Percentiles rank a stretch among this genome's conserved stretches.
phyloP scores from a whole-genome alignment of 2,888 invertebrate species.

The Kryphioiulus occultus region DNA sequence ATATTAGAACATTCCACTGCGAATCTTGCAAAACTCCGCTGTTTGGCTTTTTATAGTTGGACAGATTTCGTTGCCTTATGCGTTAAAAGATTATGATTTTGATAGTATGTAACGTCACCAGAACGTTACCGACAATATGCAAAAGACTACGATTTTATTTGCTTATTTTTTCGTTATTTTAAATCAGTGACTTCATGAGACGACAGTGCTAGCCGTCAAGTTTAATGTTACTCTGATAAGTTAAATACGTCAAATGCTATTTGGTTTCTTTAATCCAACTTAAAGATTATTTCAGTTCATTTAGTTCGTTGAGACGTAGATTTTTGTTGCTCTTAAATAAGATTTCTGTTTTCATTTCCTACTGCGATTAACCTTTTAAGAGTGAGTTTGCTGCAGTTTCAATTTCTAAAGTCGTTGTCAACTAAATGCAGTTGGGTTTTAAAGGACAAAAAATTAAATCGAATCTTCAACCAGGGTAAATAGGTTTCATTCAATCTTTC shows the following conservation, averaged over 20 bases:
- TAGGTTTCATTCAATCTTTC: not conserved
- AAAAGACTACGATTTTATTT: too few species aligned
- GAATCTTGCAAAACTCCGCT: too few species aligned
- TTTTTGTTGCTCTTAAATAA: not conserved
- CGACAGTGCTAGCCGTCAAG: too few species aligned
- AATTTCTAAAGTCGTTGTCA: not conserved
- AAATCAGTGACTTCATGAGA: too few species aligned
- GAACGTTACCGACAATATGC: too few species aligned
- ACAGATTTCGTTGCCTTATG: too few species aligned
- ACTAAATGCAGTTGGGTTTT: not conserved
- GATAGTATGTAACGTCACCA: too few species aligned
- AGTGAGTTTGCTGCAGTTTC: not conserved
- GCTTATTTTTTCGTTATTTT: too few species aligned
- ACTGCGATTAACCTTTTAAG: not conserved
- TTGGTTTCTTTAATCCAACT: not conserved
- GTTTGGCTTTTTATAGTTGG: too few species aligned
- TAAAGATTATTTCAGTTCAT: conserved; percentile 14
- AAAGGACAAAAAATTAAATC: not conserved
- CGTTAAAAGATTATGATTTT: too few species aligned
- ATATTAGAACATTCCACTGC: too few species aligned
- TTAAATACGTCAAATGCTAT: not conserved
- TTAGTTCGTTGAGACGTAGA: not conserved
- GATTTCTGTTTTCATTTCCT: not conserved
- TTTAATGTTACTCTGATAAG: not conserved
- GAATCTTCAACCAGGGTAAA: not conserved